These are phyloP conservation scores for Pycnonotus jocosus DNA, from an alignment of 2,113 vertebrate species.

Conservation along the genomic window DNA sequence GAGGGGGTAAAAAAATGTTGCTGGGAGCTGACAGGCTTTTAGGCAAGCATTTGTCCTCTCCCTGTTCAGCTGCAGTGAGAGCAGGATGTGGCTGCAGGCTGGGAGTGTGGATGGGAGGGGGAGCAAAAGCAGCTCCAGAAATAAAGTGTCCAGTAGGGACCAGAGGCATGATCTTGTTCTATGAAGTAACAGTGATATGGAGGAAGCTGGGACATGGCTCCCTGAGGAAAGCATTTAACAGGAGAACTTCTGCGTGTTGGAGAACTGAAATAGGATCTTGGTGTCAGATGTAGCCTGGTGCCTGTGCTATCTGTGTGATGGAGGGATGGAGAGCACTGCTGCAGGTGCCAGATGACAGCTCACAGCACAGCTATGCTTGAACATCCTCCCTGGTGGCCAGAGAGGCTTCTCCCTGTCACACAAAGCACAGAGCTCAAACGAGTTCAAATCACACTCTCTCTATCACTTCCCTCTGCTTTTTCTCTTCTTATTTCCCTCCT, in stretches of 20 bases:
- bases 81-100: not conserved
- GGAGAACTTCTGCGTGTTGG: not conserved
- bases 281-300: not conserved
- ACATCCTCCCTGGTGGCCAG: not conserved
- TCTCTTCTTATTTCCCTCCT: not conserved
- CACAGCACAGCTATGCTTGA: not conserved
- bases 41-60: not conserved
- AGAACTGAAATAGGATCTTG: not conserved
- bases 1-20: not conserved
- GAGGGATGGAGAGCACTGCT: not conserved
- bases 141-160: not conserved
- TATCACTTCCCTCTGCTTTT: not conserved
- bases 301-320: not conserved
- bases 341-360: not conserved
- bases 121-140: not conserved
- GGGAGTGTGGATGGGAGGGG: not conserved
- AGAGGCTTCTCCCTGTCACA: not conserved
- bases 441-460: not conserved
- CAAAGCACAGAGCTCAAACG: not conserved
- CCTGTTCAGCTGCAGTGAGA: not conserved
- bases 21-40: not conserved
- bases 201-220: not conserved
- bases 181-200: not conserved
- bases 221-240: not conserved
- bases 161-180: not conserved